Evolutionary conservation across 2,888 invertebrate species (phyloP), one percentile per base, ranked within the genome.

Genomic region (Andricus quercusramuli): DNA sequence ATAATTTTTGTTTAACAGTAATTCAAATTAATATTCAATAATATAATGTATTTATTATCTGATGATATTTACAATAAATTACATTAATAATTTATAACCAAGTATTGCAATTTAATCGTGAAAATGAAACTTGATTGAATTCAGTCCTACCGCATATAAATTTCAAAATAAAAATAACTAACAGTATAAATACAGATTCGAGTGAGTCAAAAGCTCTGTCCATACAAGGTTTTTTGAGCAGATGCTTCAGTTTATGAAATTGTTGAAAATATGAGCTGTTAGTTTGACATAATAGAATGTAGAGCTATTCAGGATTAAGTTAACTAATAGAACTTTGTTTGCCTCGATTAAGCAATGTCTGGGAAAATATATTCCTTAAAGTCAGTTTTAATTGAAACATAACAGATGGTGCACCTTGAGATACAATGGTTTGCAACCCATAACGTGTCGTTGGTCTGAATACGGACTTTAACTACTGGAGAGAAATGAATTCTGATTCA

Each of bases 381-480:
- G 62, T 25, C 5, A 25, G 62, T 5, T 25, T 62, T 25, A n/a
- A 62, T 62, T 62, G 22, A 62, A 62, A 25, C 47, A 51, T 68
- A 51, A 29, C 74, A 74, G 74, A 17, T 56, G 74, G 74, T 74
- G 74, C 32, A 32, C 5, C 20, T 51, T n/a, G 11, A 74, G 9
- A 32, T 32, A 74, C 51, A 74, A 74, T 74, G 51, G 29, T 25
- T 25, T 74, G 51, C n/a, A 51, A 29, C 51, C 29, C 56, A 74
- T 56, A 13, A 74, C 51, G 51, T 51, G 51, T 56, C 17, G 74
- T 32, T 32, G 13, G 20, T 74, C 29, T 56, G 56, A 74, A 74
- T 74, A 56, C 17, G 29, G 70, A 70, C 37, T 47, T 17, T 25
- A 70, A 70, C n/a, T 59, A 25, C 47, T 74, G 17, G 8, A n/a